Base-by-base conservation (phyloP, 2,888 invertebrate genomes). In the Plebejus argus region DNA sequence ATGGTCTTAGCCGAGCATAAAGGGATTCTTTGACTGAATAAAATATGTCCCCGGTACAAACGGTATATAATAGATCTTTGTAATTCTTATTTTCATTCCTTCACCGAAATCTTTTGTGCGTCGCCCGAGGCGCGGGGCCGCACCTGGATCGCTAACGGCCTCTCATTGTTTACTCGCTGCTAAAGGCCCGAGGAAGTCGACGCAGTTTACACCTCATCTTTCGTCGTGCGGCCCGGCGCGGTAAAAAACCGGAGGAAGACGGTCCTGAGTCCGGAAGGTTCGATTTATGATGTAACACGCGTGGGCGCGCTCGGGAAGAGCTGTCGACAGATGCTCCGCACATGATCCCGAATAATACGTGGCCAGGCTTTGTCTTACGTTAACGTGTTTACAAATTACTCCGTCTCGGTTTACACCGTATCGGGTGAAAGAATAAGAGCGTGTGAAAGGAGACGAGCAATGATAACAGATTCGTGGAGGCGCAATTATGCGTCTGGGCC, bases 261-360 rank as follows among this genome's bases (percentile, higher is more conserved):
- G 86, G 86, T 86, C 90, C 93, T 93, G 91, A 86, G 86, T 86
- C 90, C 93, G 93, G 91, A 92, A 93, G 92, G 90, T 86, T 91
- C 89, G 86, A 91, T 92, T 92, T 94, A 92, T 93, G 92, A 91
- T 89, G 87, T 88, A 89, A 89, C 90, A 88, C 86, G 87, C 88
- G 86, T 85, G 83, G 85, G 82, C 56, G 78, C 71, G 28, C 84
- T 88, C 91, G 91, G 93, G 93, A 93, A 89, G 89, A 86, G 82
- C 83, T 86, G 92, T 86, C 88, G 94, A 94, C 94, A 94, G 94
- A 94, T 90, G 91, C 88, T 86, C 82, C 86, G 88, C 94, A 94
- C 88, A 91, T 66, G 66, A 66, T 93, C 83, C 79, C 80, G 83
- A 85, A 87, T 89, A 87, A 87, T 88, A 89, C 28, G 28, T 18